Evolutionary conservation across 2,797 vertebrate species (phyloP).

Genomic region (Argya squamiceps): DNA sequence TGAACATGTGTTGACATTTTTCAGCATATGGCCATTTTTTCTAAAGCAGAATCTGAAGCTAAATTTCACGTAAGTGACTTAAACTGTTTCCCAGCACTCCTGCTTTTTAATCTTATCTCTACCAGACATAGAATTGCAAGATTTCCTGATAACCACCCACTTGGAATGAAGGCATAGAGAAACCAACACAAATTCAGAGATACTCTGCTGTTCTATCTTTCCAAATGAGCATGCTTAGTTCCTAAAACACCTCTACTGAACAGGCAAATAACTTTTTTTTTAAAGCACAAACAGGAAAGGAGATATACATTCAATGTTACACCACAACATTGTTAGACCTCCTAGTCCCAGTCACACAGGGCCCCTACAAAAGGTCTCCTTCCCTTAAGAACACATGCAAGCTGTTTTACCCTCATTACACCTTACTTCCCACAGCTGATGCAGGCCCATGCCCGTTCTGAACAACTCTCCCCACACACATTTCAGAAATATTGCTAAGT

Average conservation of each 20-base stretch:
- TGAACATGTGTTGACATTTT: slow-evolving; percentile 54
- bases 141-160: slow-evolving; percentile 27
- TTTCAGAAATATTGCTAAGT: neutral
- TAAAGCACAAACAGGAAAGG: neutral
- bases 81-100: neutral
- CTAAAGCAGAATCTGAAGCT: neutral
- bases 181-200: neutral
- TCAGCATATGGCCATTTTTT: slow-evolving; percentile 26
- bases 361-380: neutral
- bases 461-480: neutral
- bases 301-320: neutral
- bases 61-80: neutral
- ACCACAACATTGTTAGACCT: neutral
- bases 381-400: fast-evolving
- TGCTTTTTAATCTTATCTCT: neutral
- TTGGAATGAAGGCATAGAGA: neutral
- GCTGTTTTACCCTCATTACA: neutral
- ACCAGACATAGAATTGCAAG: neutral
- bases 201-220: neutral
- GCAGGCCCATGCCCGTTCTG: fast-evolving
- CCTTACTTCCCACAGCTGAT: neutral
- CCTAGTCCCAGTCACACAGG: neutral
- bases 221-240: neutral
- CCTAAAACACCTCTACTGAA: neutral
- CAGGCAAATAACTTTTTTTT: neutral